phyloP scores from a whole-genome alignment of 2,113 vertebrate species.

The Typhlomys cinereus region DNA sequence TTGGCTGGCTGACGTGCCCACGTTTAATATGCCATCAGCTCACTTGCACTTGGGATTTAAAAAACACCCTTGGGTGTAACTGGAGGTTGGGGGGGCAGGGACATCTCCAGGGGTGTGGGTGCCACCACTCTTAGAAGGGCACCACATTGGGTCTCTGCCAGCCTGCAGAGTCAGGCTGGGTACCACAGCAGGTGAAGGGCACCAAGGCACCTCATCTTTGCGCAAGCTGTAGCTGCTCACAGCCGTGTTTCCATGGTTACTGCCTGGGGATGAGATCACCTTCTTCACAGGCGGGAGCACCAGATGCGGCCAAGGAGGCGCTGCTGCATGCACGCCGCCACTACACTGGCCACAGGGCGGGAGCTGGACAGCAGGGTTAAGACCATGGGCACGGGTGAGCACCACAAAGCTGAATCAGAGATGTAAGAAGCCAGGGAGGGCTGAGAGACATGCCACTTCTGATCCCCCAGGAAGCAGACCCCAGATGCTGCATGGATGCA shows the following conservation, averaged over 20 bases:
- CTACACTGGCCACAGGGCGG: fast-evolving
- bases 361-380: neutral
- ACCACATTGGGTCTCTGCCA: neutral
- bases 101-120: neutral
- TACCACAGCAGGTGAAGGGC: neutral
- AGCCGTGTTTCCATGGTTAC: slow-evolving; percentile 64
- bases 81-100: neutral
- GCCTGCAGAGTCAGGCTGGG: neutral
- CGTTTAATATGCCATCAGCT: neutral
- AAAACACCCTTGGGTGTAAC: neutral
- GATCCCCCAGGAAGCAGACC: neutral
- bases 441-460: neutral
- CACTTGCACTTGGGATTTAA: neutral
- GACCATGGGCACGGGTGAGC: too few relatives aligned
- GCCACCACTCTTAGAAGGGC: neutral
- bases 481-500: fast-evolving
- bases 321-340: neutral
- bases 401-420: neutral
- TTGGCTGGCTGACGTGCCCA: neutral
- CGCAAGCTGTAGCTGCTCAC: neutral
- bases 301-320: neutral
- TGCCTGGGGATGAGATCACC: slow-evolving; percentile 43
- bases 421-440: neutral
- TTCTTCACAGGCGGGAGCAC: neutral
- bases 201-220: neutral